Conservation (phyloP, 2,797 vertebrate genomes). For the Rousettus madagascariensis region DNA sequence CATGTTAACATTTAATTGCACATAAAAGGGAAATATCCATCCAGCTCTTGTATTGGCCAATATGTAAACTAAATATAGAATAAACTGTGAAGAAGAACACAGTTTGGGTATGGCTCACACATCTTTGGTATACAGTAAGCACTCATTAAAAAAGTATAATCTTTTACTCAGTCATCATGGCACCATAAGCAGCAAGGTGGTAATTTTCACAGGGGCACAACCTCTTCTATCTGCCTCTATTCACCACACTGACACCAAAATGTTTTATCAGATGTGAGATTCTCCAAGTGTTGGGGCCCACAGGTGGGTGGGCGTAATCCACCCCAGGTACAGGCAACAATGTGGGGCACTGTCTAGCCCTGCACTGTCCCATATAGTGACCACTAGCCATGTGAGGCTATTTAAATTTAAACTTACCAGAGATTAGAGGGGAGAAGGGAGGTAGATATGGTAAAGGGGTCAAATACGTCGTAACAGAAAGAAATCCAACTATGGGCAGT, state of each 20-base stretch:
- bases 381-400: neutral
- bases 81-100: neutral
- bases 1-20: neutral
- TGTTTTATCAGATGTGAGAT: neutral
- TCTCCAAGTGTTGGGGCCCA: neutral
- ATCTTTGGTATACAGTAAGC: neutral
- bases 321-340: neutral
- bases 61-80: neutral
- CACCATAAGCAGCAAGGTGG: neutral
- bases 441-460: too few relatives aligned
- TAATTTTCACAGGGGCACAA: neutral
- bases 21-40: neutral
- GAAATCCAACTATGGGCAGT: too few relatives aligned
- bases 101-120: neutral
- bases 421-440: too few relatives aligned
- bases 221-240: neutral
- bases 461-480: too few relatives aligned
- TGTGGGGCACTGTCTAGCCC: neutral
- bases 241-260: neutral
- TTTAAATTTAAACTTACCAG: conserved; percentile 8
- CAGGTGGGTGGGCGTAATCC: neutral
- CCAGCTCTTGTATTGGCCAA: neutral
- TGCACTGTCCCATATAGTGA: neutral
- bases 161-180: neutral
- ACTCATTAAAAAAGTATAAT: neutral